Conservation (phyloP, 1,140 invertebrate genomes). For the Tenebrio molitor region DNA sequence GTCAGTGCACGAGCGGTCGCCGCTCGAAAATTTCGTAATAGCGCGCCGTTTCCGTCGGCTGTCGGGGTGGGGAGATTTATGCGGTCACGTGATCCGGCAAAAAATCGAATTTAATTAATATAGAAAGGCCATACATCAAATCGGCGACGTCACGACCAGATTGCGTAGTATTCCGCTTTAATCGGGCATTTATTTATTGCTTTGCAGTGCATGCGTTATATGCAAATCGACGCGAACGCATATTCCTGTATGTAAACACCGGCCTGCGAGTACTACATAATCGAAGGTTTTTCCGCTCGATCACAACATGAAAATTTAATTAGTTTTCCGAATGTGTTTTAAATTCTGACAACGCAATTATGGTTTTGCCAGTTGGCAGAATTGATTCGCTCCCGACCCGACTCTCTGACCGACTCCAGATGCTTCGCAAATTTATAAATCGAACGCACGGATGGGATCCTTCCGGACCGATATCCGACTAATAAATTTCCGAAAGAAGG, state of each 20-base stretch:
- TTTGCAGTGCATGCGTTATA: conserved; percentile 28
- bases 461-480: not conserved
- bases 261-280: not conserved
- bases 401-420: not conserved
- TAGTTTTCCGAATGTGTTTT: not conserved
- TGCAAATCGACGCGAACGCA: conserved; percentile 5
- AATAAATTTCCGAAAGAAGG: not conserved
- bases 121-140: conserved; percentile 15
- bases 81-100: too few relatives aligned
- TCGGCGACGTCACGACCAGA: conserved; percentile 16
- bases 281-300: not conserved
- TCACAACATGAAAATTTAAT: conserved; percentile 7
- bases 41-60: too few relatives aligned
- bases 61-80: too few relatives aligned
- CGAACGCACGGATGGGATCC: not conserved
- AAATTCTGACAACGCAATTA: not conserved
- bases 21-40: too few relatives aligned
- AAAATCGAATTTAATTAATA: conserved; percentile 39
- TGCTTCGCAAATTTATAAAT: conserved; percentile 7
- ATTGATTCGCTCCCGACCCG: not conserved
- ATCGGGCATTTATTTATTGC: conserved; percentile 34
- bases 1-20: too few relatives aligned
- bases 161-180: conserved; percentile 19
- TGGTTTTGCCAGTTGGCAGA: not conserved
- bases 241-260: not conserved